Base-by-base conservation (phyloP, 2,113 vertebrate genomes). In the Ahaetulla prasina region DNA sequence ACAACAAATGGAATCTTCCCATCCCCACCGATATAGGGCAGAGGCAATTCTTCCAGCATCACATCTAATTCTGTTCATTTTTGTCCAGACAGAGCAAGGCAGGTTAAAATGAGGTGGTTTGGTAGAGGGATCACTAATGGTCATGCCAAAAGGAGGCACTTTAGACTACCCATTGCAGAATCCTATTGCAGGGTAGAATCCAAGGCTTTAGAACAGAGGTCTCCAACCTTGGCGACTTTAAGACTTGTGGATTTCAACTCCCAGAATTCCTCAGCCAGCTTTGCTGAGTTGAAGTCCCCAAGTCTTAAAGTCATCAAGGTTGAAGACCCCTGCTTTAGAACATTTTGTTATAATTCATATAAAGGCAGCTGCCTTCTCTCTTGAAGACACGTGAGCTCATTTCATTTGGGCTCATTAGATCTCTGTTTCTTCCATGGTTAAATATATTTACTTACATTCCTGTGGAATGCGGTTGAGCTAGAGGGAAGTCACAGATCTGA, bases 401-500 rank as follows among this genome's bases (percentile, higher is more conserved):
- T 96, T 94, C 94, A 85, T 95, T 45, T 90, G 35, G 91, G 90
- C 93, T 96, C 94, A 96, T 94, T 89, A 95, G 94, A 93, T 92
- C 93, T 43, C 54, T 25, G 16, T 45, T 87, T 87, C 43, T 87
- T 85, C 55, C 96, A 92, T 97, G 94, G 94, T 97, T 96, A 96
- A 97, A 96, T 94, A 8, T 9, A 80, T 80, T 43, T 39, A 35
- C 74, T 3, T 43, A 87, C 93, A 95, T 98, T 96, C 95, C 97
- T 95, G 94, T 23, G 91, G 91, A 87, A 68, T 91, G 92, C 53
- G 20, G 87, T 95, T 96, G 0, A 90, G 95, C 94, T 93, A 95
- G 94, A 96, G 95, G 94, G 92, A 91, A 94, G 96, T 95, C 60
- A 92, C 88, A 97, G 95, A 97, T 98, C 97, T 97, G 97, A 98